A percentile compares a stretch with the other conserved stretches of the same genome.
Conservation (phyloP, 2,113 vertebrate genomes). For the Sclerurus mexicanus region DNA sequence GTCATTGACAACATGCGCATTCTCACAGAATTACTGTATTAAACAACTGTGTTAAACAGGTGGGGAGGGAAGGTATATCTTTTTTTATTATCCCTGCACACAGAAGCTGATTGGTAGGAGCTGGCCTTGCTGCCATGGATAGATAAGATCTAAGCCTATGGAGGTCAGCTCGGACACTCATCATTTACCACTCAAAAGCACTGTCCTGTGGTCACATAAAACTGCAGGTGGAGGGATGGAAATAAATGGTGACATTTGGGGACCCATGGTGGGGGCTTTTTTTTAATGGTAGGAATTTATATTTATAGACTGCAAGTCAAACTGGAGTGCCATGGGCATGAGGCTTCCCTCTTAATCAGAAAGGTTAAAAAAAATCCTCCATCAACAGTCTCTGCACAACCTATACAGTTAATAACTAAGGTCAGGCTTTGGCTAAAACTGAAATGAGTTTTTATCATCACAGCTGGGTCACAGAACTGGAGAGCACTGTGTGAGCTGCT, state of each 20-base stretch:
- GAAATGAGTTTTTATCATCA: background rate
- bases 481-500: background rate
- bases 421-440: background rate
- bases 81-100: conserved; percentile 13
- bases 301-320: background rate
- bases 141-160: background rate
- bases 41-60: conserved; percentile 60
- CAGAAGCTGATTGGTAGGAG: background rate
- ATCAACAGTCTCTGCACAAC: background rate
- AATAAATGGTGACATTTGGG: background rate
- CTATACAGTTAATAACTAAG: background rate
- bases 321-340: background rate
- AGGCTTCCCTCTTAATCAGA: background rate
- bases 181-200: background rate
- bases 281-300: background rate
- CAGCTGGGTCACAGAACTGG: background rate
- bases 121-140: background rate
- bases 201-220: background rate
- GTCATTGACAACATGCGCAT: conserved; percentile 59
- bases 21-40: conserved; percentile 69
- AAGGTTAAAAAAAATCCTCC: background rate
- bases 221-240: background rate
- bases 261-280: background rate
- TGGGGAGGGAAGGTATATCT: background rate
- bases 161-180: background rate